These are phyloP conservation scores for Leptodactylus fallax DNA, from an alignment of 2,797 vertebrate genomes.

Conservation along the genomic window DNA sequence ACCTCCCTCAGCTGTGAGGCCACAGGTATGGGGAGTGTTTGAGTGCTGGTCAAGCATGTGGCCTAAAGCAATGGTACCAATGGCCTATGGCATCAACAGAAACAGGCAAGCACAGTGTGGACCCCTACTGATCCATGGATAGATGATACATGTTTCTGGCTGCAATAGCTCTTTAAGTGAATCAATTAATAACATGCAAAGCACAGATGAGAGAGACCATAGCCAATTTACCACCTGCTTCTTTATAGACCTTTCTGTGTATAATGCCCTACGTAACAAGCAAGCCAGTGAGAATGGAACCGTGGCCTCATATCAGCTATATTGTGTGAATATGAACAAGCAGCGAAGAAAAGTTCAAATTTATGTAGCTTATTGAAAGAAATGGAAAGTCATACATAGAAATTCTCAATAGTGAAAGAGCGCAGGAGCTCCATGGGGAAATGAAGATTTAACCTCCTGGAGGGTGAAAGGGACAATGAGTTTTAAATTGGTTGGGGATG, in stretches of 20 bases:
- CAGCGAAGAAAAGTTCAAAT: background rate
- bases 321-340: constrained; percentile 10
- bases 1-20: no score
- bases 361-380: constrained; percentile 16
- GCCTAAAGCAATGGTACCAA: no score
- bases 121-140: background rate
- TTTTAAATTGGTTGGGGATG: constrained; percentile 46
- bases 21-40: no score
- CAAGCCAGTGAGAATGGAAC: background rate
- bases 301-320: background rate
- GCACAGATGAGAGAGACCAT: background rate
- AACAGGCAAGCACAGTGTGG: background rate
- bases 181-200: background rate
- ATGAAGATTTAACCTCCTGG: constrained; percentile 51
- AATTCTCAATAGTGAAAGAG: constrained; percentile 13
- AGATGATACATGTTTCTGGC: background rate
- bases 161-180: background rate
- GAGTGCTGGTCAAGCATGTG: no score
- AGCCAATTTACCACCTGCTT: background rate
- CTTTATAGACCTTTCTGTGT: background rate
- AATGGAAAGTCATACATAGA: constrained; percentile 19
- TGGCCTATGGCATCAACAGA: no score
- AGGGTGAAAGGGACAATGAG: constrained; percentile 49
- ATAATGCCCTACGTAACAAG: background rate
- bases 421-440: background rate